A percentile compares a stretch with the other conserved stretches of the same genome.
Conservation (phyloP, 2,888 invertebrate species). For the Napeogenes sylphis region DNA sequence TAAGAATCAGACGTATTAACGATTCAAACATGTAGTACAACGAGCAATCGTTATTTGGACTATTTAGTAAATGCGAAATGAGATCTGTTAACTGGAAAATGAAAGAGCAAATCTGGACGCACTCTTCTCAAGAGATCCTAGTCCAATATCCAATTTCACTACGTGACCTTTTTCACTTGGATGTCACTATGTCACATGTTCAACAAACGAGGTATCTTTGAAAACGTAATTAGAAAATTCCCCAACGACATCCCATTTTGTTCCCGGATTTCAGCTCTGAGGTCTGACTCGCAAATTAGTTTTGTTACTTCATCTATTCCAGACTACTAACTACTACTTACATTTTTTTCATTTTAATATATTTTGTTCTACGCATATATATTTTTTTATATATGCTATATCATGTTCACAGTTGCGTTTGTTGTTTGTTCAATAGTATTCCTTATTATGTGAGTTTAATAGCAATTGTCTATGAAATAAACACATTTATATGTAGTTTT, state of each 20-base stretch:
- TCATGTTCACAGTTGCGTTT: no score
- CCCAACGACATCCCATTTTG: slow-evolving; percentile 63
- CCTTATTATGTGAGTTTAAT: no score
- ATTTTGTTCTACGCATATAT: slow-evolving; percentile 5
- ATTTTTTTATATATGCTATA: no score
- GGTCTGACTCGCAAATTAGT: slow-evolving; percentile 61
- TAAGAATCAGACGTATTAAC: no score
- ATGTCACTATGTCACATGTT: slow-evolving; percentile 74
- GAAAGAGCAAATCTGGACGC: slow-evolving; percentile 51
- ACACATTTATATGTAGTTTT: no score
- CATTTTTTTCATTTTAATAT: slow-evolving; percentile 15
- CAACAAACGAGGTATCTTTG: slow-evolving; percentile 76
- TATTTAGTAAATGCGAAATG: slow-evolving; percentile 43
- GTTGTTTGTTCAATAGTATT: no score
- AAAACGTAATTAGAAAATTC: slow-evolving; percentile 78
- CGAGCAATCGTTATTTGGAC: no score
- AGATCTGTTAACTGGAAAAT: slow-evolving; percentile 62
- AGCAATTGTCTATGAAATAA: no score
- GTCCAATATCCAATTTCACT: slow-evolving; percentile 65
- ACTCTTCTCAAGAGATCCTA: slow-evolving; percentile 32
- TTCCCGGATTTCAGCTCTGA: slow-evolving; percentile 50
- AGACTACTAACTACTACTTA: slow-evolving; percentile 20
- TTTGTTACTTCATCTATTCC: slow-evolving; percentile 47
- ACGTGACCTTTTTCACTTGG: slow-evolving; percentile 73
- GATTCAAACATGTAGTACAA: no score